Conservation (phyloP, 2,797 vertebrate genomes). For the Poecile montanus region DNA sequence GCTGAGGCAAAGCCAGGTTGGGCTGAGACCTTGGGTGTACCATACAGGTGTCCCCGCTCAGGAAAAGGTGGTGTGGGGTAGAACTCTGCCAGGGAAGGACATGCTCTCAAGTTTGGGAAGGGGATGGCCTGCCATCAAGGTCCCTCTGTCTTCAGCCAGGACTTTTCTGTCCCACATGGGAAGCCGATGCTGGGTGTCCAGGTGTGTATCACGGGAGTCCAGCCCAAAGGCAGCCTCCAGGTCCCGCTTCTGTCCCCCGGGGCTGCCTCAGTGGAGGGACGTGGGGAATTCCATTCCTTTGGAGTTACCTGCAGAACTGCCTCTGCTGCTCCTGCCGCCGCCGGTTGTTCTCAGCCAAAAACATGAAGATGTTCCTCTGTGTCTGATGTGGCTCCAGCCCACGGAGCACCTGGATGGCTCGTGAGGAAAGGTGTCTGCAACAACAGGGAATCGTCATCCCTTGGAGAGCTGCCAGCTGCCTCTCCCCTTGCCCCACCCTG, state of each 20-base stretch:
- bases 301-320: neutral
- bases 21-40: neutral
- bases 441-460: neutral
- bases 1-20: neutral
- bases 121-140: neutral
- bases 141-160: neutral
- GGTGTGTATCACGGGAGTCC: neutral
- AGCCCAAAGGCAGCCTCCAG: neutral
- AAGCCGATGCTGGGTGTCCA: neutral
- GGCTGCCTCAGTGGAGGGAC: neutral
- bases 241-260: rapidly evolving
- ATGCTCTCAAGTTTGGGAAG: neutral
- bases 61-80: neutral
- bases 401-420: neutral
- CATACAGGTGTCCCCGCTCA: neutral
- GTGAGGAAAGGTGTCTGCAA: neutral
- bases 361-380: neutral
- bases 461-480: neutral
- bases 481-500: neutral
- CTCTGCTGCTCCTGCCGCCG: neutral
- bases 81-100: neutral
- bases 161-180: neutral
- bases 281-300: neutral
- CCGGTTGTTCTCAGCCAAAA: neutral
- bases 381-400: neutral